phyloP scores from a whole-genome alignment of 2,113 vertebrate genomes.

The Gallinago jamesoni region DNA sequence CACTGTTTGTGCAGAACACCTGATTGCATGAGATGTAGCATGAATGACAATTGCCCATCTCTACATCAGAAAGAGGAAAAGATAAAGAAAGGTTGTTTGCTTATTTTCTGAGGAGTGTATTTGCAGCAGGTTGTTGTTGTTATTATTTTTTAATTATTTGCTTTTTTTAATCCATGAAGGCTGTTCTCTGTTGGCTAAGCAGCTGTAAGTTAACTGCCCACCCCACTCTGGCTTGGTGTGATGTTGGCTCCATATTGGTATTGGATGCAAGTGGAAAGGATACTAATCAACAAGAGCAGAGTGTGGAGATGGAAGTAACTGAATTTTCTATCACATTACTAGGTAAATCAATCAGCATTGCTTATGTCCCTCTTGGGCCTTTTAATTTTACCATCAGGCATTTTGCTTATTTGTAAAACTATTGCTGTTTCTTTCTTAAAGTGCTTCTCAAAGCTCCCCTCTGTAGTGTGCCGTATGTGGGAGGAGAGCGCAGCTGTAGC shows the following conservation, averaged over 20 bases:
- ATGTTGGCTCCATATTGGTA: neutral
- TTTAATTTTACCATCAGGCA: neutral
- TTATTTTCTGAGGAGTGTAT: neutral
- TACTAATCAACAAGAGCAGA: neutral
- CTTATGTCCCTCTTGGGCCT: neutral
- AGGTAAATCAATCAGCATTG: neutral
- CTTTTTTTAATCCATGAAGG: neutral
- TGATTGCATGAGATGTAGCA: neutral
- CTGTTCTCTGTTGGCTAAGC: neutral
- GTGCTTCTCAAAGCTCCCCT: neutral
- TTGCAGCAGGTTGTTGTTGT: neutral
- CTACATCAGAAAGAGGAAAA: neutral
- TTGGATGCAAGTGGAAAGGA: neutral
- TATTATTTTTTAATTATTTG: neutral
- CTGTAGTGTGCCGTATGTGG: rapidly evolving
- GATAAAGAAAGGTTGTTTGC: neutral
- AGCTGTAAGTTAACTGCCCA: neutral
- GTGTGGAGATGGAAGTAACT: rapidly evolving
- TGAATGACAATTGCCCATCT: neutral
- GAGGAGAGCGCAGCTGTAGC: rapidly evolving
- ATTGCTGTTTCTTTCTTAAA: neutral
- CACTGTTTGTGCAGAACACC: neutral
- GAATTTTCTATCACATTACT: neutral
- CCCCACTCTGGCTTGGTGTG: neutral
- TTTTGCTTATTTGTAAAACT: neutral